Evolutionary conservation across 2,888 invertebrate species (phyloP).

Genomic region (Ophraella communa): DNA sequence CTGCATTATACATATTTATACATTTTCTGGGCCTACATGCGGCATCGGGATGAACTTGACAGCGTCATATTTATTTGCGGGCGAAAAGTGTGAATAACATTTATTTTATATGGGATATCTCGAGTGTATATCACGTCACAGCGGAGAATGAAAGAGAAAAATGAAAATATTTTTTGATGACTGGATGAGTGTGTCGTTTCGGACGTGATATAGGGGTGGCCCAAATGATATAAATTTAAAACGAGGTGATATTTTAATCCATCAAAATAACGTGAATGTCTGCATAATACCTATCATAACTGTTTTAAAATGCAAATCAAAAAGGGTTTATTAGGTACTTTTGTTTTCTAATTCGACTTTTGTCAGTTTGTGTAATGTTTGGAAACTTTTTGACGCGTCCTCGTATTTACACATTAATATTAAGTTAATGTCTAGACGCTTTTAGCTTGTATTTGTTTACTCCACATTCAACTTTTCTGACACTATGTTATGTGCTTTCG

Average conservation of each 20-base stretch:
- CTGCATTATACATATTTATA: conserved; percentile 38
- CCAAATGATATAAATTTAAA: neutral
- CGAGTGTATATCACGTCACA: conserved; percentile 20
- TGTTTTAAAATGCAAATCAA: neutral
- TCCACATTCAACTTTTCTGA: conserved; percentile 13
- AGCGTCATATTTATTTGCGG: conserved; percentile 30
- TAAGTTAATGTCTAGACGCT: conserved; percentile 1
- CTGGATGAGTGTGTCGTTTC: conserved; percentile 7
- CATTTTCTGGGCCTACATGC: conserved; percentile 29
- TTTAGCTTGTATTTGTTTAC: neutral
- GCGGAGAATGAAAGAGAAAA: conserved; percentile 11
- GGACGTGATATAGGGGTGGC: neutral
- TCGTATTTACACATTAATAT: neutral
- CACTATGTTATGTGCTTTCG: conserved; percentile 16
- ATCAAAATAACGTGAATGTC: neutral
- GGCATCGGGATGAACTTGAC: conserved; percentile 27
- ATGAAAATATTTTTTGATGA: conserved; percentile 10
- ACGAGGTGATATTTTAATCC: neutral
- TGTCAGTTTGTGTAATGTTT: too few relatives aligned
- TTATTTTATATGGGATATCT: conserved; percentile 24
- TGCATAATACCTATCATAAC: too few relatives aligned
- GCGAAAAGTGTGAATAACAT: conserved; percentile 31
- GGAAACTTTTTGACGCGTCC: neutral
- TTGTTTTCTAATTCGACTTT: too few relatives aligned
- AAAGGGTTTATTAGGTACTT: too few relatives aligned